Conservation (phyloP, 2,113 vertebrate genomes). For the Pomatostomus ruficeps region DNA sequence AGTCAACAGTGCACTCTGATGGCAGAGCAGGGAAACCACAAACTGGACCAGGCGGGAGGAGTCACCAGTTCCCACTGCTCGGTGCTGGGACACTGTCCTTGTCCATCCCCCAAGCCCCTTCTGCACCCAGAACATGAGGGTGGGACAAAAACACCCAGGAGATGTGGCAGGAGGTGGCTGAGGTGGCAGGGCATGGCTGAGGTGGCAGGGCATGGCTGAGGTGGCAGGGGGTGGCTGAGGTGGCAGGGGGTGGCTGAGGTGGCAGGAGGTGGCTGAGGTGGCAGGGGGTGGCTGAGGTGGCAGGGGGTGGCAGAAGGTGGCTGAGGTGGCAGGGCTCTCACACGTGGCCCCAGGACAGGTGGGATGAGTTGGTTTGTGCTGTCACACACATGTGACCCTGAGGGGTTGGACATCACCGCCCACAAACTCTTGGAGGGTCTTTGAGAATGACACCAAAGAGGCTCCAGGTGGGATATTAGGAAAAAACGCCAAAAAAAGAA, state of each 20-base stretch:
- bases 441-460: not conserved
- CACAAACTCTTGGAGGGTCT: not conserved
- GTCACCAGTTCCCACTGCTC: not conserved
- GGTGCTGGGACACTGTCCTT: not conserved
- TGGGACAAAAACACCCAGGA: not conserved
- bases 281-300: not conserved
- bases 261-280: not conserved
- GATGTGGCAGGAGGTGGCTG: not conserved
- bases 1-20: conserved; percentile 54
- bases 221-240: too few relatives aligned
- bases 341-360: not conserved
- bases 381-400: not conserved
- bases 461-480: not conserved
- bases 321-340: not conserved
- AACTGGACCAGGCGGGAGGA: not conserved
- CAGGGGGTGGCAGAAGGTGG: not conserved
- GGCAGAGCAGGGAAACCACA: not conserved
- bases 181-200: too few relatives aligned
- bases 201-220: too few relatives aligned
- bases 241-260: not conserved
- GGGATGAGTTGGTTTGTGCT: not conserved
- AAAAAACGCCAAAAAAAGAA: not conserved
- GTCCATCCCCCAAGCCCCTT: not conserved
- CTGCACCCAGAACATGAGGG: not conserved
- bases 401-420: not conserved